Base-by-base conservation (phyloP, 2,797 vertebrate genomes). In the Mormyrus hasselquistii region DNA sequence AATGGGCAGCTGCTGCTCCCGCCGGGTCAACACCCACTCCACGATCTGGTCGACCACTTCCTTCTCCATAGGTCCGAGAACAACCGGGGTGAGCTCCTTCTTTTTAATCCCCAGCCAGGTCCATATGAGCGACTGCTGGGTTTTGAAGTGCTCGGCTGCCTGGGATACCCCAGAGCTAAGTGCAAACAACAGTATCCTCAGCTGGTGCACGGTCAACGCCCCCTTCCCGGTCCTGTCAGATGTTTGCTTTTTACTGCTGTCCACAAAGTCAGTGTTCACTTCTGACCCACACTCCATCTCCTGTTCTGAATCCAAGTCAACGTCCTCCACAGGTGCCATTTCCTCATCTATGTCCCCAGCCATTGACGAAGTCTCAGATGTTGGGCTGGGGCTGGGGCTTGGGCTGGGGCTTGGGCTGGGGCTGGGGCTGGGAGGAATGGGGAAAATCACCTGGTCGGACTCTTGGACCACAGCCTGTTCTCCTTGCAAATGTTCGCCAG, bases 1-100 rank as follows among this genome's bases (percentile, higher is more conserved):
- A 10, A 99, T 93, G 0, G 93, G 94, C 16, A 97, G 93, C 95
- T 99, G 98, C 89, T 98, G 97, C 93, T 99, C 98, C 0, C 97
- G 85, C 55, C 96, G 97, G 0, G 90, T 93, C 41, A 99, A 92
- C 1, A 99, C 95, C 98, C 97, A 98, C 65, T 96, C 95, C 0
- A 96, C 96, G 89, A 98, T 89, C 2, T 93, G 95, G 91, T 97
- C 97, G 0, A 96, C 96, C 0, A 93, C 94, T 0, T 94, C 87
- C 29, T 88, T 52, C 6, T 93, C 93, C 73, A 95, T 47, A n/a
- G 10, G 5, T 2, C 92, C 94, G 50, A 92, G 94, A 12, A n/a
- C 90, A 19, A 89, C 90, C 44, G 19, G n/a, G 0, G 53, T 92
- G 87, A 90, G 41, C 4, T 73, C 57, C 0, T 19, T 69, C 89